These are phyloP conservation scores for Brachyptera putata DNA, from an alignment of 2,888 invertebrate species.

Conservation along the genomic window DNA sequence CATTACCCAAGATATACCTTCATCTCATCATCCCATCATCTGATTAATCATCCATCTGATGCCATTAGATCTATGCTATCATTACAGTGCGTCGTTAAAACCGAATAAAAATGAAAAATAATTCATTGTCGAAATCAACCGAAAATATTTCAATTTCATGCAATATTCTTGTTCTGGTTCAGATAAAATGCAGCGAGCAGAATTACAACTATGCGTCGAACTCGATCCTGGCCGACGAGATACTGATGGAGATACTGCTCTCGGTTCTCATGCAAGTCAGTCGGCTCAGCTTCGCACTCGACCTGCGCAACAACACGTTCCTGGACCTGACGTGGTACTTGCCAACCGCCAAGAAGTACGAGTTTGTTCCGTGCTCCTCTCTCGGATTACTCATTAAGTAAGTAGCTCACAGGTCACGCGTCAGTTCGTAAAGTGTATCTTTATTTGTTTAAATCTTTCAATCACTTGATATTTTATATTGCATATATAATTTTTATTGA, in stretches of 20 bases:
- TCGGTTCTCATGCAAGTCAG: conserved; percentile 53
- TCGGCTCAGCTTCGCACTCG: conserved; percentile 50
- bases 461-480: neutral
- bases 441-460: neutral
- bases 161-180: too few relatives aligned
- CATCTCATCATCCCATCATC: too few relatives aligned
- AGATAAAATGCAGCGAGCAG: neutral
- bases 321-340: conserved; percentile 60
- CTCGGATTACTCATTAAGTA: conserved; percentile 59
- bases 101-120: too few relatives aligned
- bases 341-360: conserved; percentile 51
- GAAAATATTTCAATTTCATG: too few relatives aligned
- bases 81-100: too few relatives aligned
- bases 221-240: conserved; percentile 57
- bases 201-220: neutral
- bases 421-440: neutral
- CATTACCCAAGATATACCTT: too few relatives aligned
- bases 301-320: conserved; percentile 55
- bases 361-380: conserved; percentile 58
- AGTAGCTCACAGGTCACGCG: too few relatives aligned
- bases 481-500: too few relatives aligned
- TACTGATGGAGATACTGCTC: conserved; percentile 54
- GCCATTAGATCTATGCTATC: too few relatives aligned
- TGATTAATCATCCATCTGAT: too few relatives aligned
- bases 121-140: too few relatives aligned